Base-by-base conservation (phyloP, 1,140 invertebrate genomes). In the Apis cerana region DNA sequence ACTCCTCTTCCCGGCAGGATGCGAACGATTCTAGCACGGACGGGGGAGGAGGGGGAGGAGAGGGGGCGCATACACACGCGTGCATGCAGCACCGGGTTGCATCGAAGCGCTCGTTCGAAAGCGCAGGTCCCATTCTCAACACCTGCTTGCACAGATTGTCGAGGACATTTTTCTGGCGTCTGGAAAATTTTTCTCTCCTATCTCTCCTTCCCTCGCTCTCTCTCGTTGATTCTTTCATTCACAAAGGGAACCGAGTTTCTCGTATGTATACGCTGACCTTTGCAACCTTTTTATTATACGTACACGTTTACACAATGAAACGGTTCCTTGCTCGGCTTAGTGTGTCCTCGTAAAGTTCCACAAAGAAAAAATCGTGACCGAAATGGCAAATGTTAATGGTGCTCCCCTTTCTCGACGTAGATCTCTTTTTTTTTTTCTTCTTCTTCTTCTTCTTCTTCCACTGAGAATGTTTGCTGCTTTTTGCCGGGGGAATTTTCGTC, bases 61-160 rank as follows among this genome's bases (percentile, higher is more conserved):
- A 52, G 11, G 19, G 11, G 3, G 9, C 62, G 9, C 9, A 64
- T 0, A 43, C 33, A 27, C 62, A 19, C 15, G 7, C n/a, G 8
- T 5, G 11, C 56, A 65, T 23, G 27, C 56, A 59, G 54, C 48
- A 54, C 61, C 8, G 33, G 9, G 59, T 58, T 17, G 21, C 33
- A 17, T 65, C 8, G 67, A 17, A 13, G 59, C 33, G 33, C 2
- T 48, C 2, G 78, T 43, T 23, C 48, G 61, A 74, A 74, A 59
- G 33, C 33, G 48, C 80, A 68, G 74, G 80, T 69, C 43, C 43
- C 54, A 69, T 82, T 62, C 56, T 69, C 64, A 33, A 56, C 80
- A 82, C 80, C 80, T 82, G 80, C 80, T 76, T 72, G 43, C 64
- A n/a, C n/a, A 61, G 65, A 82, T 69, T 50, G 71, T 23, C 7